Percentiles rank a stretch among this genome's conserved stretches.
Conservation (phyloP, 1,140 invertebrate species). For the Pararge aegeria region DNA sequence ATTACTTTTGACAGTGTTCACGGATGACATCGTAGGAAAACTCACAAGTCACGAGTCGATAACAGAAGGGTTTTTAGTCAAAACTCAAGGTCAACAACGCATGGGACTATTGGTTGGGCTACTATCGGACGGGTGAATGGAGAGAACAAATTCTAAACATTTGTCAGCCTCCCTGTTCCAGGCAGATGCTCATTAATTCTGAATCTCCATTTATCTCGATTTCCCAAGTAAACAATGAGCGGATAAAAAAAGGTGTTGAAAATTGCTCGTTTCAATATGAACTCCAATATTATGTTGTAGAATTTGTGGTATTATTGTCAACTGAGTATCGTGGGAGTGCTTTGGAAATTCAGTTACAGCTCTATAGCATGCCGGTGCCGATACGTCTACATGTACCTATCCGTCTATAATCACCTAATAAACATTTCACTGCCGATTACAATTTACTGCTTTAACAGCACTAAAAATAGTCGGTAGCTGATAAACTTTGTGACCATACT, state of each 20-base stretch:
- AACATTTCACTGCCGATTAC: too few relatives aligned
- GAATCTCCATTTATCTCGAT: conserved; percentile 34
- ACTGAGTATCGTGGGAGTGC: not conserved
- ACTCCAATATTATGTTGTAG: not conserved
- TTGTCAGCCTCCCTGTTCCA: conserved; percentile 33
- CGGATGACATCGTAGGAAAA: too few relatives aligned
- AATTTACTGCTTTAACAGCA: too few relatives aligned
- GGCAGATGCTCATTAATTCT: conserved; percentile 38
- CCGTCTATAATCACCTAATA: too few relatives aligned
- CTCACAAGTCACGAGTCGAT: too few relatives aligned
- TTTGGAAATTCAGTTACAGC: too few relatives aligned
- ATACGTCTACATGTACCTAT: too few relatives aligned
- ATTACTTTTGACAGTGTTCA: too few relatives aligned
- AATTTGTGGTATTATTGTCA: not conserved
- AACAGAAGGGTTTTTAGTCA: not conserved
- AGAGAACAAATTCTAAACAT: conserved; percentile 44
- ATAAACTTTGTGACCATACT: too few relatives aligned
- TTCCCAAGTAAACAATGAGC: conserved; percentile 30
- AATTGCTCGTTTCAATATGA: not conserved
- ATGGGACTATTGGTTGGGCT: not conserved
- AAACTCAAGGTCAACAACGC: not conserved
- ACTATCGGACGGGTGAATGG: conserved; percentile 27
- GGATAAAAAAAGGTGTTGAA: conserved; percentile 15
- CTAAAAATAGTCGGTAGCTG: too few relatives aligned
- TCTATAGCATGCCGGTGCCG: too few relatives aligned